phyloP scores from a whole-genome alignment of 1,140 invertebrate species.

The Bombus turneri region DNA sequence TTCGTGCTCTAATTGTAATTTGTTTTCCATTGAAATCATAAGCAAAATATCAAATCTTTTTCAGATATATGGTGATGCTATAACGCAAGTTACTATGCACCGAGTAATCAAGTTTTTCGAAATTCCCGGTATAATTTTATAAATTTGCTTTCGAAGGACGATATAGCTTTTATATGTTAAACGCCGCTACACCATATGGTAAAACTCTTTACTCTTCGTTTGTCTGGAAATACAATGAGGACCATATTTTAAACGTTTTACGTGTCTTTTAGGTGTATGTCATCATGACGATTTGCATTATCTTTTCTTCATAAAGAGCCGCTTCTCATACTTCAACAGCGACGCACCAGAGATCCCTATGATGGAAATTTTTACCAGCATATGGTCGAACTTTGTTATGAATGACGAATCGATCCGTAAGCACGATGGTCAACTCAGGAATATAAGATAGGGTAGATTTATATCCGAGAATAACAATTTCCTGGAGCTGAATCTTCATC shows the following conservation, averaged over 20 bases:
- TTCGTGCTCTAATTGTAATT: too few relatives aligned
- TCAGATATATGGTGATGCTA: slow-evolving; percentile 81
- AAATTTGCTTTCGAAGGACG: slow-evolving; percentile 83
- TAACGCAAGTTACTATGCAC: slow-evolving; percentile 82
- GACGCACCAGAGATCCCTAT: slow-evolving; percentile 70
- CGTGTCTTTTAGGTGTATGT: slow-evolving; percentile 79
- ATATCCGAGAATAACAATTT: slow-evolving; percentile 80
- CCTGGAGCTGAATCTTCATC: slow-evolving; percentile 81
- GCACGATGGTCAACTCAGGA: background rate
- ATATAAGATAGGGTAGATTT: slow-evolving; percentile 82
- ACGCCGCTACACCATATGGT: slow-evolving; percentile 79
- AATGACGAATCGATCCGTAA: slow-evolving; percentile 74
- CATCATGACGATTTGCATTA: slow-evolving; percentile 86
- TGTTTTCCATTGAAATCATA: background rate
- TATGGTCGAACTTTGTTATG: slow-evolving; percentile 76
- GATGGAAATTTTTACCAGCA: slow-evolving; percentile 70
- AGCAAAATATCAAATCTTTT: background rate
- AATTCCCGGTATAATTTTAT: slow-evolving; percentile 83
- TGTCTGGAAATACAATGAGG: background rate
- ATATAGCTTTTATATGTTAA: slow-evolving; percentile 81
- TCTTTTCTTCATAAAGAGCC: slow-evolving; percentile 82
- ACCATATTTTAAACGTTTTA: background rate
- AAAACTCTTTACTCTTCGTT: slow-evolving; percentile 7
- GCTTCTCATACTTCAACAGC: slow-evolving; percentile 54
- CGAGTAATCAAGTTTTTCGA: slow-evolving; percentile 81